Percentiles rank a stretch among this genome's conserved stretches.
These are phyloP conservation scores for Cepaea nemoralis DNA, from an alignment of 1,140 invertebrate species.

Conservation along the genomic window DNA sequence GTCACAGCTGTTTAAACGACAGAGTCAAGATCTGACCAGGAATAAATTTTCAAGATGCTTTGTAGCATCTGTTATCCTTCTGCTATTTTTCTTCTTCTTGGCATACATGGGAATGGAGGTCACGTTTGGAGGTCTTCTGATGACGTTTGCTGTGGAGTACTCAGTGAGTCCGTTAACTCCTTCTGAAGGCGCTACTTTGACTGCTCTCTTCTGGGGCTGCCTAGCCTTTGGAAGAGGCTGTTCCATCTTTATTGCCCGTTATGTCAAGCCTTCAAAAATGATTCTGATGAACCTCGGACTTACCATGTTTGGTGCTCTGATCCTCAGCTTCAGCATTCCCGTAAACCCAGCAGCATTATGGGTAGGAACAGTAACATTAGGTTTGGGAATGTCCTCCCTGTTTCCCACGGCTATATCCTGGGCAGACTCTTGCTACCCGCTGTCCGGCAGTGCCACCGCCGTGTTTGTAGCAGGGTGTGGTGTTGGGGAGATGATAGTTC, in stretches of 20 bases:
- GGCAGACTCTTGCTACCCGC: slow-evolving; percentile 73
- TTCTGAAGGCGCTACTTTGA: slow-evolving; percentile 68
- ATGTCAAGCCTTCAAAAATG: slow-evolving; percentile 68
- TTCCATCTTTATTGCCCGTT: slow-evolving; percentile 71
- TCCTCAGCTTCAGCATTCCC: slow-evolving; percentile 68
- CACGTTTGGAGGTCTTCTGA: slow-evolving; percentile 72
- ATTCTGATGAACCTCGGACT: slow-evolving; percentile 68
- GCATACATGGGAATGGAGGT: slow-evolving; percentile 74
- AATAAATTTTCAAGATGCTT: slow-evolving; percentile 37
- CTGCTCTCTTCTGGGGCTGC: slow-evolving; percentile 74
- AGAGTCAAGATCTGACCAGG: slow-evolving; percentile 22
- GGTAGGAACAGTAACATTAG: slow-evolving; percentile 64
- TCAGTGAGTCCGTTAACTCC: slow-evolving; percentile 62
- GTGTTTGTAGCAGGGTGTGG: slow-evolving; percentile 73
- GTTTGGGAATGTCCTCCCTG: slow-evolving; percentile 74
- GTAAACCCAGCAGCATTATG: slow-evolving; percentile 57
- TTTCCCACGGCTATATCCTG: slow-evolving; percentile 74
- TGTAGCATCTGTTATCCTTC: slow-evolving; percentile 60
- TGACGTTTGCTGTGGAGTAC: slow-evolving; percentile 69
- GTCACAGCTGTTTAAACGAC: slow-evolving; percentile 20
- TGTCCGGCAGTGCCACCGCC: slow-evolving; percentile 73
- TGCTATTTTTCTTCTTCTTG: slow-evolving; percentile 73
- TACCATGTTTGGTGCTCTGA: slow-evolving; percentile 66
- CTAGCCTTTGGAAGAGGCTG: slow-evolving; percentile 72
- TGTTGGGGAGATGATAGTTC: slow-evolving; percentile 73